Percentiles rank a stretch among this genome's conserved stretches.
Evolutionary conservation across 2,888 invertebrate genomes (phyloP).

Genomic region (Cephonodes hylas): DNA sequence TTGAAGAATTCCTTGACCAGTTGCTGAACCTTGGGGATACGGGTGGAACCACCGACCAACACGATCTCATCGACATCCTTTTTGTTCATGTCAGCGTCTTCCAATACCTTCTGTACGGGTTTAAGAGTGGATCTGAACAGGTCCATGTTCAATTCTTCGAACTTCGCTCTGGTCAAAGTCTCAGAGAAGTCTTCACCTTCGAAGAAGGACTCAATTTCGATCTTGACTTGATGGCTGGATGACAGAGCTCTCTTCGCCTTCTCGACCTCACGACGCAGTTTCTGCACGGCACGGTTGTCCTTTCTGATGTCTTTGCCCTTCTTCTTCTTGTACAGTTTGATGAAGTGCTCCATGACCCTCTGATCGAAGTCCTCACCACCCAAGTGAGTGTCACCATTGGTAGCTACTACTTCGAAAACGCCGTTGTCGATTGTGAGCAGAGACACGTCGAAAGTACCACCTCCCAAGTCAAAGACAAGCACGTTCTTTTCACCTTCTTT

Average conservation of each 20-base stretch:
- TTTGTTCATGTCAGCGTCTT: conserved; percentile 99
- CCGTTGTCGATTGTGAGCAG: conserved; percentile 99
- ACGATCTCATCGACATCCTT: conserved; percentile 99
- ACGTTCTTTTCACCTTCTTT: conserved; percentile 99
- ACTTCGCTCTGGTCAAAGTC: conserved; percentile 98
- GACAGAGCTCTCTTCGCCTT: conserved; percentile 98
- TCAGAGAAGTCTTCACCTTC: conserved; percentile 99
- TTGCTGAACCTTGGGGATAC: conserved; percentile 99
- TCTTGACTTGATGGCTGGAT: conserved; percentile 96
- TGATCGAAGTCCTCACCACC: conserved; percentile 99
- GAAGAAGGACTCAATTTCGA: conserved; percentile 99
- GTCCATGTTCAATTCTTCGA: conserved; percentile 98
- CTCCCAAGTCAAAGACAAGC: conserved; percentile 98
- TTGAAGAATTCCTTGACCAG: conserved; percentile 96
- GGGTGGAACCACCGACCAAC: conserved; percentile 98
- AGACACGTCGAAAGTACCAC: conserved; percentile 99
- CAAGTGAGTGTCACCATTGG: conserved; percentile 98
- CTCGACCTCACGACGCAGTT: conserved; percentile 97
- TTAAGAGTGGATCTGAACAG: conserved; percentile 95
- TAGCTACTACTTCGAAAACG: conserved; percentile 96
- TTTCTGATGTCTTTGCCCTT: conserved; percentile 98
- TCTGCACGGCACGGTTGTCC: conserved; percentile 97
- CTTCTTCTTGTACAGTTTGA: conserved; percentile 99
- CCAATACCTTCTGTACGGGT: conserved; percentile 96
- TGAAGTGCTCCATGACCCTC: conserved; percentile 99